phyloP scores from a whole-genome alignment of 2,797 vertebrate genomes.

The Lacerta bilineata region DNA sequence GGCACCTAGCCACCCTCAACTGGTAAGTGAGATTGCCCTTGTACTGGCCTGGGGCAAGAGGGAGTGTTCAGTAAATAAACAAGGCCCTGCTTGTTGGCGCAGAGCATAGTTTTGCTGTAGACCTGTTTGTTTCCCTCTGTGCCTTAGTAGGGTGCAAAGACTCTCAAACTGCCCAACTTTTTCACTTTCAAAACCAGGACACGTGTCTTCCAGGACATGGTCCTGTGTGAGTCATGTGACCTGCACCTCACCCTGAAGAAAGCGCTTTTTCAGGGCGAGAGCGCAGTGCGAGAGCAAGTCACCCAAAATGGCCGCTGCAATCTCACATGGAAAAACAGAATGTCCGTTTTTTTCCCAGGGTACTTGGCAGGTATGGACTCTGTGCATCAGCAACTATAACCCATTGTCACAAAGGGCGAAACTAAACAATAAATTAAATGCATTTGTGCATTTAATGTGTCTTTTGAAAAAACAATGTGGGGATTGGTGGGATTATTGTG shows the following conservation, averaged over 20 bases:
- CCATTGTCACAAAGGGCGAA: not conserved
- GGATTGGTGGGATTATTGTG: not conserved
- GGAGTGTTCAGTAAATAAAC: conserved; percentile 7
- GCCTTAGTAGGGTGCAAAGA: not conserved
- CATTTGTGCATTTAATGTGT: not conserved
- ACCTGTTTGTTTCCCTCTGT: conserved; percentile 1
- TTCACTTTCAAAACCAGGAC: too few species aligned
- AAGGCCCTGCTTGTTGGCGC: conserved; percentile 3
- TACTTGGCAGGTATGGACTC: too few species aligned
- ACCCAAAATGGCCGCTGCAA: too few species aligned
- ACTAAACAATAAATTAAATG: not conserved
- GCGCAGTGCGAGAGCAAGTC: too few species aligned
- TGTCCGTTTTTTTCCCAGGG: too few species aligned
- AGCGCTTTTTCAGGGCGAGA: too few species aligned
- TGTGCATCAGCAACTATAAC: not conserved
- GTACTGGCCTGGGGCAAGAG: conserved; percentile 22
- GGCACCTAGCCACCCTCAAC: conserved; percentile 1
- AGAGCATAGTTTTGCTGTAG: not conserved
- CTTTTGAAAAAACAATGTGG: not conserved
- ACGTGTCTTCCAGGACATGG: too few species aligned
- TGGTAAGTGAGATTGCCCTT: conserved; percentile 28
- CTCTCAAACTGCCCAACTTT: too few species aligned
- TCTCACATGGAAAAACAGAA: too few species aligned
- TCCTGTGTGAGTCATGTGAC: too few species aligned
- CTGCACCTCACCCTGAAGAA: too few species aligned